phyloP scores from a whole-genome alignment of 1,140 invertebrate species.

The Diachasmimorpha longicaudata region DNA sequence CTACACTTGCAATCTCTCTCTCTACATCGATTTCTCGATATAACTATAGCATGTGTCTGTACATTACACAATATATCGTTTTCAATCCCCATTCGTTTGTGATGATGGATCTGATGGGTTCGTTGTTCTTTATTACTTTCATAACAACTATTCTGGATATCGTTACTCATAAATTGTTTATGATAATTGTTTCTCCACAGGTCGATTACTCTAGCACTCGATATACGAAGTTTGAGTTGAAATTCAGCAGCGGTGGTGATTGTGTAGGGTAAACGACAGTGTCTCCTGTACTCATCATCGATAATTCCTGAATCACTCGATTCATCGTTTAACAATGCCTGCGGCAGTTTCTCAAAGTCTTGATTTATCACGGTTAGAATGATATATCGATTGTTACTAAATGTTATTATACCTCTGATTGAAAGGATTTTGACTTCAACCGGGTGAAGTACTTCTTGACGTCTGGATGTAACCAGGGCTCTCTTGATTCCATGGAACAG shows the following conservation, averaged over 20 bases:
- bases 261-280: constrained; percentile 39
- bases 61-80: constrained; percentile 16
- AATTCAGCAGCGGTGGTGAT: constrained; percentile 44
- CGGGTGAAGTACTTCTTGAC: constrained; percentile 52
- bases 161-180: neutral
- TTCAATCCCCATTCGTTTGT: neutral
- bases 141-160: neutral
- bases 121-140: neutral
- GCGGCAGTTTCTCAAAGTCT: constrained; percentile 13
- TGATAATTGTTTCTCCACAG: constrained; percentile 36
- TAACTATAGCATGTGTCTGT: neutral
- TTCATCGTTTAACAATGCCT: neutral
- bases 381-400: neutral
- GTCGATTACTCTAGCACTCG: constrained; percentile 37
- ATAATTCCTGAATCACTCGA: neutral
- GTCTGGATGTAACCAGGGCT: constrained; percentile 55
- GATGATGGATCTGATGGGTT: neutral
- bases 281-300: constrained; percentile 22
- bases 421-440: constrained; percentile 34
- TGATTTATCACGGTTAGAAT: constrained; percentile 5
- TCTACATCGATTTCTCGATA: constrained; percentile 17
- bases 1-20: constrained; percentile 2
- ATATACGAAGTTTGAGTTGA: constrained; percentile 43
- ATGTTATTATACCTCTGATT: neutral
- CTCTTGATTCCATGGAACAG: constrained; percentile 17